Percentiles rank a stretch among this genome's conserved stretches.
phyloP scores from a whole-genome alignment of 1,140 invertebrate genomes.

The Heliothis virescens region DNA sequence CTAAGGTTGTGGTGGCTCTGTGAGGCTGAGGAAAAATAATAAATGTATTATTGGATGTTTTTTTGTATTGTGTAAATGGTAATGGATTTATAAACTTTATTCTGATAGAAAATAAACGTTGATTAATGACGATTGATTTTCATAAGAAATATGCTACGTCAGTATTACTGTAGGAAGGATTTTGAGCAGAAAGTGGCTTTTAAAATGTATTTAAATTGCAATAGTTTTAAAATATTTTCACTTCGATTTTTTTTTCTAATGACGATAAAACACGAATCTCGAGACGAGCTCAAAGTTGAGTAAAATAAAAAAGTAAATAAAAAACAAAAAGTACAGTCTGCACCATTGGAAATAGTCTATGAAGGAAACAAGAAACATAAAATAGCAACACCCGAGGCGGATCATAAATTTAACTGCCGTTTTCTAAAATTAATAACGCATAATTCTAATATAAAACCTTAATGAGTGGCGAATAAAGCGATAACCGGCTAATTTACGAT shows the following conservation, averaged over 20 bases:
- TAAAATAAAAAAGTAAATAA: neutral
- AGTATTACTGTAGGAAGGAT: too few relatives aligned
- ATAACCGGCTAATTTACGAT: conserved; percentile 76
- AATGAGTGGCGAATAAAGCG: conserved; percentile 81
- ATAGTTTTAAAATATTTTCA: too few relatives aligned
- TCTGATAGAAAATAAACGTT: too few relatives aligned
- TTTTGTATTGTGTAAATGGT: too few relatives aligned
- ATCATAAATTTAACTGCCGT: conserved; percentile 72
- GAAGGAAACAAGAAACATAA: conserved; percentile 45
- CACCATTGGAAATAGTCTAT: conserved; percentile 47
- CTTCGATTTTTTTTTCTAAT: too few relatives aligned
- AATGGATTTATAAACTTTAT: neutral
- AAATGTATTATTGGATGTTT: too few relatives aligned
- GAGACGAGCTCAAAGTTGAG: too few relatives aligned
- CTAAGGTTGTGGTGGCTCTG: neutral
- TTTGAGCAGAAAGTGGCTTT: too few relatives aligned
- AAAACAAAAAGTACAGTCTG: conserved; percentile 13
- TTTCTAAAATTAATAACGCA: conserved; percentile 81
- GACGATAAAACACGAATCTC: too few relatives aligned
- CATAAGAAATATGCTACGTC: too few relatives aligned
- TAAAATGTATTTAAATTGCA: too few relatives aligned
- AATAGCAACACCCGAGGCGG: conserved; percentile 54
- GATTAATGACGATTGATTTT: too few relatives aligned
- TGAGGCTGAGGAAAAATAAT: neutral
- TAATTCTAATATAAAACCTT: conserved; percentile 79